Conservation (phyloP, 2,888 invertebrate genomes). For the Tyria jacobaeae region DNA sequence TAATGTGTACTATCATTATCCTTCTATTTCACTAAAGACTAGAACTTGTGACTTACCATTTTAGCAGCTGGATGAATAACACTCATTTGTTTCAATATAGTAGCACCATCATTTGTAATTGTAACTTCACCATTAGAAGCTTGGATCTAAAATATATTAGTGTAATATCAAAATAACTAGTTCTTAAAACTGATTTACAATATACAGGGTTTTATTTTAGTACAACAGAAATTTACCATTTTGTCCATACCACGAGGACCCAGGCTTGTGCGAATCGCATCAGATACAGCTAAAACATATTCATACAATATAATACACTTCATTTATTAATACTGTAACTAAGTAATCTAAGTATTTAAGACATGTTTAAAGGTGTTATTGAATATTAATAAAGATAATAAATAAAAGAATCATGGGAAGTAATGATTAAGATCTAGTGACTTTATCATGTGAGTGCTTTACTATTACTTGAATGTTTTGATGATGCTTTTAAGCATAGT, state of each 20-base stretch:
- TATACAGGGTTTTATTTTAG: no score
- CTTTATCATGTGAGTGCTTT: neutral
- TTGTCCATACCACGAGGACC: constrained; percentile 99
- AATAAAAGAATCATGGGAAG: no score
- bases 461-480: neutral
- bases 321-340: no score
- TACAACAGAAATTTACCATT: constrained; percentile 90
- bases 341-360: no score
- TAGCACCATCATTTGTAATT: constrained; percentile 99
- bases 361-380: neutral
- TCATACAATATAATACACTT: neutral
- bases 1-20: no score
- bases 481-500: neutral
- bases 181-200: no score
- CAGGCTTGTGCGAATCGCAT: constrained; percentile 99
- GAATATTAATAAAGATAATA: no score
- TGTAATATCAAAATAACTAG: no score
- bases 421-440: no score
- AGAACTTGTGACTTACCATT: constrained; percentile 90
- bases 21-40: no score
- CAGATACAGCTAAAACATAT: constrained; percentile 94
- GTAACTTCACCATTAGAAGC: constrained; percentile 98
- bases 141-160: constrained; percentile 91
- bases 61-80: constrained; percentile 99
- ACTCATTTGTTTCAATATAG: constrained; percentile 99